Evolutionary conservation across 2,797 vertebrate species (phyloP).

Genomic region (Myripristis murdjan): DNA sequence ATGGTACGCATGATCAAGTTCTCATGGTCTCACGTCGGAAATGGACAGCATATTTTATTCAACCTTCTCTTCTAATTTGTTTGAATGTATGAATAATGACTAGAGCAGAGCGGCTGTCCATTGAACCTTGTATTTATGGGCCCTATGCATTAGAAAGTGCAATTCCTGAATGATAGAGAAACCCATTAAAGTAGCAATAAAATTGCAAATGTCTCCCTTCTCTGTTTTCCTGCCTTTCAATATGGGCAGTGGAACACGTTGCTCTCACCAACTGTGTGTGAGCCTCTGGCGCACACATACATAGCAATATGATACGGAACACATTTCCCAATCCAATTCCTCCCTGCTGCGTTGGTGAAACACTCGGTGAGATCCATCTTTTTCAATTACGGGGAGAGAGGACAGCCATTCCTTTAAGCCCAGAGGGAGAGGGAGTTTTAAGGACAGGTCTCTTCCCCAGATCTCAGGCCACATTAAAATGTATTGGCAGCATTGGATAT

Average conservation of each 20-base stretch:
- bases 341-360: conserved; percentile 77
- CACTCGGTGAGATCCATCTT: conserved; percentile 83
- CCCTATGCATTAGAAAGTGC: conserved; percentile 79
- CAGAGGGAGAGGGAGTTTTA: conserved; percentile 69
- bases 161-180: conserved; percentile 80
- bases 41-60: conserved; percentile 81
- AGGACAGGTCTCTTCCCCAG: conserved; percentile 75
- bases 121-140: conserved; percentile 82
- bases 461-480: conserved; percentile 78
- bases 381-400: conserved; percentile 81
- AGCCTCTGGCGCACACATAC: conserved; percentile 69
- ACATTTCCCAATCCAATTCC: conserved; percentile 83
- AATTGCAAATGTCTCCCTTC: conserved; percentile 83
- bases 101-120: conserved; percentile 73
- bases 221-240: conserved; percentile 78
- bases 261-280: conserved; percentile 66
- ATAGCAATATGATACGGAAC: conserved; percentile 76
- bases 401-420: conserved; percentile 73
- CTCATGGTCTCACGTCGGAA: conserved; percentile 67
- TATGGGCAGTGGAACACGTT: conserved; percentile 65
- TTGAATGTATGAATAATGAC: conserved; percentile 84
- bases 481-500: conserved; percentile 73
- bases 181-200: conserved; percentile 85
- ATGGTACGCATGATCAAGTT: conserved; percentile 75
- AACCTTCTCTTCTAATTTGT: conserved; percentile 80